phyloP scores from a whole-genome alignment of 2,113 vertebrate genomes.

The Ictidomys tridecemlineatus region DNA sequence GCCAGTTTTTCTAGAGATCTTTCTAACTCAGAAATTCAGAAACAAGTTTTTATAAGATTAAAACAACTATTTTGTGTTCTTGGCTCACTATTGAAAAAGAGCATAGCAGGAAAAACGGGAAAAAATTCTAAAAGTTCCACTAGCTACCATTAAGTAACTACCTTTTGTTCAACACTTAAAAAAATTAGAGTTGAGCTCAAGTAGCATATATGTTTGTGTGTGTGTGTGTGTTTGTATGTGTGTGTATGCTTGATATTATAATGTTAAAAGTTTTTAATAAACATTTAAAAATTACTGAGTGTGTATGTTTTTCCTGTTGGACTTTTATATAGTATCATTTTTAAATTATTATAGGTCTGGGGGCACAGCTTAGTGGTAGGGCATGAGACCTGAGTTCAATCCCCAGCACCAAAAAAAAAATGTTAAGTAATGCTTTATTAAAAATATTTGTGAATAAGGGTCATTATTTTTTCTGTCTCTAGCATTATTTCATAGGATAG shows the following conservation, averaged over 20 bases:
- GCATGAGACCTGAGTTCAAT: not conserved
- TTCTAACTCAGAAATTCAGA: slow-evolving; percentile 37
- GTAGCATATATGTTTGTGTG: too few species aligned
- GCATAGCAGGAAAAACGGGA: not conserved
- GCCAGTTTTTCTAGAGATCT: slow-evolving; percentile 32
- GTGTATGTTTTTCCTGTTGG: slow-evolving; percentile 38
- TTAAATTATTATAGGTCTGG: not conserved
- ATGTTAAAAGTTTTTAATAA: not conserved
- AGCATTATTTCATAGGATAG: slow-evolving; percentile 14
- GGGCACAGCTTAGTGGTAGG: not conserved
- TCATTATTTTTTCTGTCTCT: not conserved
- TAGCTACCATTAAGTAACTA: not conserved
- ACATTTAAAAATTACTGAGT: slow-evolving; percentile 26
- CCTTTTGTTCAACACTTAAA: slow-evolving; percentile 6
- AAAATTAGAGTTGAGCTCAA: slow-evolving; percentile 34
- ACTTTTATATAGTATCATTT: not conserved
- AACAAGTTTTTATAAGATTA: slow-evolving; percentile 43
- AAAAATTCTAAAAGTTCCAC: not conserved
- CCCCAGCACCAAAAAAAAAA: not conserved
- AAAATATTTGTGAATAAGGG: not conserved
- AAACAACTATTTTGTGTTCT: slow-evolving; percentile 37
- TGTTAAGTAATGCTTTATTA: slow-evolving; percentile 6
- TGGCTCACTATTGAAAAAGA: slow-evolving; percentile 41
- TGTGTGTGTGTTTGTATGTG: too few species aligned
- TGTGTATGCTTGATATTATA: not conserved